A percentile compares a stretch with the other conserved stretches of the same genome.
phyloP scores from a whole-genome alignment of 2,797 vertebrate species.

The Chelmon rostratus region DNA sequence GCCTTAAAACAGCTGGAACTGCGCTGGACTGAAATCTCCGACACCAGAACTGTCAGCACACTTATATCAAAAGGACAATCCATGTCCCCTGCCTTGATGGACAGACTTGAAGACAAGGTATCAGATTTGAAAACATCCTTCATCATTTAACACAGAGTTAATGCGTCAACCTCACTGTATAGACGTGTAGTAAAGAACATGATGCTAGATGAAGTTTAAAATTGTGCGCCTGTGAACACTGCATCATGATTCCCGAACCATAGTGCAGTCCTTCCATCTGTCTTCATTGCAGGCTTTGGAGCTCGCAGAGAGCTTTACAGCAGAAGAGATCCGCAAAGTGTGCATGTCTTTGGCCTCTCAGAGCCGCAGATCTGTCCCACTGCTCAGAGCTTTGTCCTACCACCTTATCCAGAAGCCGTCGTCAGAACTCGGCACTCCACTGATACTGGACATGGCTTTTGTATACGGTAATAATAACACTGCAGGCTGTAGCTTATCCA shows the following conservation, averaged over 20 bases:
- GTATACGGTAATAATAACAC: constrained; percentile 88
- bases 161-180: not conserved
- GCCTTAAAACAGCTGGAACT: constrained; percentile 91
- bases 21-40: constrained; percentile 92
- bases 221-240: not conserved
- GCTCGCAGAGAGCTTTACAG: constrained; percentile 87
- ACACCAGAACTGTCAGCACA: constrained; percentile 77
- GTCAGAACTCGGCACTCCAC: constrained; percentile 76
- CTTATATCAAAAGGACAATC: constrained; percentile 83
- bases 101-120: constrained; percentile 95
- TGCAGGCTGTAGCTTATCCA: not conserved
- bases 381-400: constrained; percentile 94
- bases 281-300: constrained; percentile 88
- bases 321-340: constrained; percentile 88
- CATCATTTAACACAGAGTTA: not conserved
- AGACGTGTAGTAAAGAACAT: not conserved
- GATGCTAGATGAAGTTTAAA: not conserved
- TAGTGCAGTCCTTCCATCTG: not conserved
- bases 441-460: constrained; percentile 89
- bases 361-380: constrained; percentile 87
- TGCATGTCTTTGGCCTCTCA: constrained; percentile 85
- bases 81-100: constrained; percentile 85
- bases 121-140: not conserved
- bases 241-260: not conserved
- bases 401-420: constrained; percentile 91